Evolutionary conservation across 2,797 vertebrate species (phyloP).

Genomic region (Varecia variegata): DNA sequence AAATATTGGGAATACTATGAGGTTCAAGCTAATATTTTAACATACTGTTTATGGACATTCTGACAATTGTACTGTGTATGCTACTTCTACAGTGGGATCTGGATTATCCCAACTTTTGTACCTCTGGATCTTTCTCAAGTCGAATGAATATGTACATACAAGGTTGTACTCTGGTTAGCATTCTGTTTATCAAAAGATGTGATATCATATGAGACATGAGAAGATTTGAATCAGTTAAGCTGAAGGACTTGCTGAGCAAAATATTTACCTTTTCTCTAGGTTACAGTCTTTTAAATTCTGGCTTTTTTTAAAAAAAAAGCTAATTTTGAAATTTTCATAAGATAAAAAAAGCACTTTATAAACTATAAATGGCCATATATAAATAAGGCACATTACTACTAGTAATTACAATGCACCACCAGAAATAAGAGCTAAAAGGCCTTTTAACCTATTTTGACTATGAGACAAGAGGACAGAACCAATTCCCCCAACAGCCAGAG

Average conservation of each 20-base stretch:
- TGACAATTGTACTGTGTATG: not conserved
- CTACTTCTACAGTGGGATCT: not conserved
- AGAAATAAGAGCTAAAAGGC: conserved; percentile 9
- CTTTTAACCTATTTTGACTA: not conserved
- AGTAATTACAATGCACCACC: not conserved
- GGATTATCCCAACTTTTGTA: not conserved
- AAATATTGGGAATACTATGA: not conserved
- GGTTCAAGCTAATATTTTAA: not conserved
- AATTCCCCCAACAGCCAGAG: not conserved
- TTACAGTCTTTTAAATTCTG: conserved; percentile 3
- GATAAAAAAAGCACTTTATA: not conserved
- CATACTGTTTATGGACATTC: not conserved
- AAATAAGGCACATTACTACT: not conserved
- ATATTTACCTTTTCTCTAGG: not conserved
- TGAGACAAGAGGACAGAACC: not conserved
- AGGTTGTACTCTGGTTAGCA: not conserved
- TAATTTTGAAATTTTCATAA: conserved; percentile 45
- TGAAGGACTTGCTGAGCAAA: not conserved
- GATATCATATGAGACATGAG: not conserved
- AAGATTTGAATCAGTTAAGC: not conserved
- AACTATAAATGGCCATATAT: not conserved
- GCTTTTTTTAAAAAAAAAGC: not conserved
- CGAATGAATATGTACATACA: not conserved
- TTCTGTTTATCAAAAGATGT: not conserved
- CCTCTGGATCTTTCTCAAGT: not conserved